Percentiles rank a stretch among this genome's conserved stretches.
These are phyloP conservation scores for Mesocricetus auratus DNA, from an alignment of 2,113 vertebrate genomes.

Conservation along the genomic window DNA sequence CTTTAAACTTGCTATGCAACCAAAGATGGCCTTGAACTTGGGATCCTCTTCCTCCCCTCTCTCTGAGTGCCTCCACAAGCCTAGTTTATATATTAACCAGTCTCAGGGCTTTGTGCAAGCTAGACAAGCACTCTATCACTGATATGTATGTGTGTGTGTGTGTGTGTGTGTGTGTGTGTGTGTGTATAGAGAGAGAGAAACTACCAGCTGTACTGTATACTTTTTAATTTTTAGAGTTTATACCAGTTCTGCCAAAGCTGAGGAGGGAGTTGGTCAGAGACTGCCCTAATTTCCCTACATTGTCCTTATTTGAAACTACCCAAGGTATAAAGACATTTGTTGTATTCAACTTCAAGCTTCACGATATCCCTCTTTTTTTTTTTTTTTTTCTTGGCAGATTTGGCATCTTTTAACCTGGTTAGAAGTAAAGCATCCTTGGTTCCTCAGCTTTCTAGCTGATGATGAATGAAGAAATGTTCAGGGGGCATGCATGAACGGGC, in stretches of 20 bases:
- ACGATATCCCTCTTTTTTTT: background rate
- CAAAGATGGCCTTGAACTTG: background rate
- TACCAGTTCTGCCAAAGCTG: background rate
- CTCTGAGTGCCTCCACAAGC: background rate
- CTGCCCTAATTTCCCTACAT: background rate
- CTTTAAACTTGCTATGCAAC: background rate
- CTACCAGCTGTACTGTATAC: background rate
- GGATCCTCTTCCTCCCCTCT: background rate
- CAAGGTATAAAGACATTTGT: background rate
- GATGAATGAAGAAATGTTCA: background rate
- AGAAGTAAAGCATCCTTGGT: background rate
- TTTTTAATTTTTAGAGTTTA: background rate
- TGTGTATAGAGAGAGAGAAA: no score
- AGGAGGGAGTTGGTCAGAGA: background rate
- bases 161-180: no score
- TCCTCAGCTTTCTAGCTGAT: background rate
- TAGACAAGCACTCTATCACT: background rate
- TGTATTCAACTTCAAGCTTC: background rate
- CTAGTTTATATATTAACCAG: background rate
- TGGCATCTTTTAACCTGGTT: background rate
- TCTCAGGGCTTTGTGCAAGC: background rate
- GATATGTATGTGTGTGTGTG: no score
- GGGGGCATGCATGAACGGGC: background rate
- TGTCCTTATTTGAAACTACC: background rate
- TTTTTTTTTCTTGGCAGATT: background rate